A percentile compares a stretch with the other conserved stretches of the same genome.
Evolutionary conservation across 2,888 invertebrate genomes (phyloP).

Genomic region (Lypha dubia): DNA sequence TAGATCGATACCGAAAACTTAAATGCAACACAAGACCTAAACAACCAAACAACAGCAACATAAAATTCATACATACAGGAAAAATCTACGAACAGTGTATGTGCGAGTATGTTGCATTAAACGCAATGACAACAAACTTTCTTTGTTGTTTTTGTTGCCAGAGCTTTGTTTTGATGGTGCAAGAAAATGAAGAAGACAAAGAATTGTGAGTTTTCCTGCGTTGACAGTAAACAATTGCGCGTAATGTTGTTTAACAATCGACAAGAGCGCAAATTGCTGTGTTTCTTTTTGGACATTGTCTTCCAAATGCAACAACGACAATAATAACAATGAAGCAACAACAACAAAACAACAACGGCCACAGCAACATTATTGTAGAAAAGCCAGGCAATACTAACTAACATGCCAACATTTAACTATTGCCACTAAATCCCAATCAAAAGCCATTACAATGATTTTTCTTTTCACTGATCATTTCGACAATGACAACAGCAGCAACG

Average conservation of each 20-base stretch:
- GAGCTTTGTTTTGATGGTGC: constrained; percentile 29
- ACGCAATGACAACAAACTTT: constrained; percentile 58
- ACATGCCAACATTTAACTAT: constrained; percentile 63
- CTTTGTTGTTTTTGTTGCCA: constrained; percentile 27
- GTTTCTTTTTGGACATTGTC: constrained; percentile 66
- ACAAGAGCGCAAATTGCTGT: constrained; percentile 74
- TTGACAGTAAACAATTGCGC: constrained; percentile 74
- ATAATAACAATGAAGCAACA: constrained; percentile 42
- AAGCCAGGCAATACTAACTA: constrained; percentile 41
- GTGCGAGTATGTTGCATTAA: constrained; percentile 29
- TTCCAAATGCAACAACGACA: constrained; percentile 29
- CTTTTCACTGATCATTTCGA: constrained; percentile 61
- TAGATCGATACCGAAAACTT: constrained; percentile 65
- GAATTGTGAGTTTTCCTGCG: constrained; percentile 71
- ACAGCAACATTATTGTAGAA: constrained; percentile 13
- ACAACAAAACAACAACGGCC: constrained; percentile 20
- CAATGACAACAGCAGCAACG: constrained; percentile 48
- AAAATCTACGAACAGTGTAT: constrained; percentile 7
- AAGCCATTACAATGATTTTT: constrained; percentile 71
- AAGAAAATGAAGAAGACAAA: constrained; percentile 19
- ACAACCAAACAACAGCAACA: constrained; percentile 48
- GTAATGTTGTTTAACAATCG: constrained; percentile 74
- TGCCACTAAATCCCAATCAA: constrained; percentile 72
- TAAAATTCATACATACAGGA: constrained; percentile 38
- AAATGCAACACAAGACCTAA: constrained; percentile 32